phyloP scores from a whole-genome alignment of 2,888 invertebrate species.

The Arrhopalites spinosus region DNA sequence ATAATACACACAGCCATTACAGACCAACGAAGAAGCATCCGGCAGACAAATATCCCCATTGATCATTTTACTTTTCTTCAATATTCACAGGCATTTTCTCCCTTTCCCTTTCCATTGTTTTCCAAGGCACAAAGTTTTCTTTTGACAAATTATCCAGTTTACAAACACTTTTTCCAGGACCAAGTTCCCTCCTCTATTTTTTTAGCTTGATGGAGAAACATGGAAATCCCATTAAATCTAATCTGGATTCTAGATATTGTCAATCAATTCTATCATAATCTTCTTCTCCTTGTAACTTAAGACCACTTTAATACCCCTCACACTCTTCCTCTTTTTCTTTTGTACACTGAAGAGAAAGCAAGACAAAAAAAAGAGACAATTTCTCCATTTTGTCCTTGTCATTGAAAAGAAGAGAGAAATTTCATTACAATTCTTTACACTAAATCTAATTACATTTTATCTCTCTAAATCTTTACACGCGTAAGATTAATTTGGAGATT shows the following conservation, averaged over 20 bases:
- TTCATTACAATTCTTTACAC: too few species aligned
- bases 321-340: too few species aligned
- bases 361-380: too few species aligned
- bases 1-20: background rate
- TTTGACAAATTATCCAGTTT: background rate
- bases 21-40: too few species aligned
- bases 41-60: too few species aligned
- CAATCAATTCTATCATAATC: background rate
- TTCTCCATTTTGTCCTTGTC: background rate
- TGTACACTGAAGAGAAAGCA: too few species aligned
- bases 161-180: background rate
- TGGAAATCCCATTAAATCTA: background rate
- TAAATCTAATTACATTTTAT: too few species aligned
- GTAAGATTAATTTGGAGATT: too few species aligned
- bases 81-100: background rate
- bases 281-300: background rate
- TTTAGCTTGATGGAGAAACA: background rate
- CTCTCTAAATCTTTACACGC: too few species aligned
- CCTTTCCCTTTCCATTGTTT: background rate
- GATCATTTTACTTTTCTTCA: background rate
- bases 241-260: background rate
- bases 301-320: too few species aligned
- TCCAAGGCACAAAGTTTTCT: too few species aligned
- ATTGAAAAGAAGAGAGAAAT: too few species aligned
- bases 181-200: background rate